phyloP scores from a whole-genome alignment of 2,113 vertebrate species.

The Clupea harengus region DNA sequence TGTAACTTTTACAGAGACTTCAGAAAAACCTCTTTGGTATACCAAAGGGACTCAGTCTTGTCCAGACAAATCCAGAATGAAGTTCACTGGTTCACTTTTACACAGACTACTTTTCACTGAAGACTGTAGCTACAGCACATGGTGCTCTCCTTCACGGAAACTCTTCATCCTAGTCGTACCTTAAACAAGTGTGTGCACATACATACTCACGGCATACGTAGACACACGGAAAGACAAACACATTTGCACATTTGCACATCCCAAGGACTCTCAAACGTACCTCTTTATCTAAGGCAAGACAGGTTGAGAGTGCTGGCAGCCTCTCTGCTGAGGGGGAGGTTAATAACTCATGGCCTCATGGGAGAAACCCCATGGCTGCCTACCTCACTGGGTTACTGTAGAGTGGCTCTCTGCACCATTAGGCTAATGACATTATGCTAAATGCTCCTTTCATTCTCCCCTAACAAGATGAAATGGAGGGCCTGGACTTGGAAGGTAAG shows the following conservation, averaged over 20 bases:
- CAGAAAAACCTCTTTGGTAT: too few species aligned
- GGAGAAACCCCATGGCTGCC: not conserved
- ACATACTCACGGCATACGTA: not conserved
- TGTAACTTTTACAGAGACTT: too few species aligned
- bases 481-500: conserved; percentile 76
- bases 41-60: too few species aligned
- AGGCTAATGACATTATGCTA: conserved; percentile 32
- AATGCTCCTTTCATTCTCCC: conserved; percentile 58
- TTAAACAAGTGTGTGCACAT: not conserved
- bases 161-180: not conserved
- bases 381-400: not conserved
- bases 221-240: too few species aligned
- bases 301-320: not conserved
- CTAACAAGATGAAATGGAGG: conserved; percentile 73
- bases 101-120: too few species aligned
- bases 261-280: not conserved
- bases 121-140: too few species aligned
- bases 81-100: too few species aligned
- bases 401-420: conserved; percentile 24
- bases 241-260: not conserved
- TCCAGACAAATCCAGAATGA: too few species aligned
- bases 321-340: not conserved
- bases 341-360: not conserved
- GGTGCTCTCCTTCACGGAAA: not conserved
- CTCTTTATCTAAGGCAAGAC: conserved; percentile 55